Evolutionary conservation across 2,888 invertebrate genomes (phyloP).

Genomic region (Melanostoma mellinum): DNA sequence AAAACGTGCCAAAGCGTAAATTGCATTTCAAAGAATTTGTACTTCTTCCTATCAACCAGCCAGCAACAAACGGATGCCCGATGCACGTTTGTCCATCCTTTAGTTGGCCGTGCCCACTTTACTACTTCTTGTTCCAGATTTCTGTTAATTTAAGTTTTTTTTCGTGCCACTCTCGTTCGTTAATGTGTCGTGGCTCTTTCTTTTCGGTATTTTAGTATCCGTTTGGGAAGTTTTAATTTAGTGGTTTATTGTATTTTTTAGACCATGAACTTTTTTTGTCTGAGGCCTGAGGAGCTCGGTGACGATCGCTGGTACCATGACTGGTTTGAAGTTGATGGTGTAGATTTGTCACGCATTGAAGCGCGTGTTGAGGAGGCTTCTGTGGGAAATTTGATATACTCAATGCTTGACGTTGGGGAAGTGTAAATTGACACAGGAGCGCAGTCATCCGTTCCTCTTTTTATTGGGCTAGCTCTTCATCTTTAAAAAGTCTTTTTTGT

Average conservation of each 20-base stretch:
- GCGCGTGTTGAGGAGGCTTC: slow-evolving; percentile 45
- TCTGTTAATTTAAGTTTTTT: slow-evolving; percentile 34
- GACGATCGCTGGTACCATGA: too few species aligned
- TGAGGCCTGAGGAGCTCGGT: background rate
- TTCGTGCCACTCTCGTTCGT: background rate
- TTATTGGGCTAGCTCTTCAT: slow-evolving; percentile 10
- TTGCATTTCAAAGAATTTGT: slow-evolving; percentile 55
- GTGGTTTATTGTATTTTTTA: slow-evolving; percentile 61
- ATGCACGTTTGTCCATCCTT: background rate
- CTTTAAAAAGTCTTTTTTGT: background rate
- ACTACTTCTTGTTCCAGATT: slow-evolving; percentile 42
- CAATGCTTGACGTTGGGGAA: slow-evolving; percentile 25
- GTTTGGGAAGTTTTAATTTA: slow-evolving; percentile 56
- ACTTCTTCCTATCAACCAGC: slow-evolving; percentile 8
- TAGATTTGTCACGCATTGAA: slow-evolving; percentile 59
- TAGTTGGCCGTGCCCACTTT: background rate
- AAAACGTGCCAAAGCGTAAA: slow-evolving; percentile 69
- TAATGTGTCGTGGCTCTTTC: slow-evolving; percentile 14
- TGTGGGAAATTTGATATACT: slow-evolving; percentile 52
- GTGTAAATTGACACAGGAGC: slow-evolving; percentile 26
- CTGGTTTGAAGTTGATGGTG: slow-evolving; percentile 8
- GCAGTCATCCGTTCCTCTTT: slow-evolving; percentile 14
- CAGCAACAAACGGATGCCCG: background rate
- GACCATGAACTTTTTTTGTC: slow-evolving; percentile 59
- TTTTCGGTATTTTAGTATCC: slow-evolving; percentile 3